Evolutionary conservation across 1,140 invertebrate species (phyloP).

Genomic region (Phthorimaea operculella): DNA sequence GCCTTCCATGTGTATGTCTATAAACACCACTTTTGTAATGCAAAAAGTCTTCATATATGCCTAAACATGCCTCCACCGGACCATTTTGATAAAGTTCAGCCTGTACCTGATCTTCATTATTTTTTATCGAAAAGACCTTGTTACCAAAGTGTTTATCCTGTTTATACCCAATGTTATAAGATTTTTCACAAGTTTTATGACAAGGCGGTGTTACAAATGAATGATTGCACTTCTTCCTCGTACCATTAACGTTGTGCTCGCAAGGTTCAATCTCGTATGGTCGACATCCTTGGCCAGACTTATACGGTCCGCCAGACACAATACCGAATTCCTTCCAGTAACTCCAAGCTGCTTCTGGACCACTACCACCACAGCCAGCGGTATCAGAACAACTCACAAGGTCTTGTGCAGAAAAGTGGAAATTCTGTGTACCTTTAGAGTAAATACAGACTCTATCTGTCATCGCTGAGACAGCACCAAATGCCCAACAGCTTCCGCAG

Average conservation of each 20-base stretch:
- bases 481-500: slow-evolving; percentile 80
- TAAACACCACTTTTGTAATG: slow-evolving; percentile 87
- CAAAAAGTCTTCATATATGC: slow-evolving; percentile 88
- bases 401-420: slow-evolving; percentile 85
- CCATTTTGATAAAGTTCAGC: slow-evolving; percentile 85
- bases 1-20: slow-evolving; percentile 75
- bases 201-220: slow-evolving; percentile 69
- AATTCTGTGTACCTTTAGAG: slow-evolving; percentile 74
- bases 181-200: background rate
- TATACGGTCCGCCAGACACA: slow-evolving; percentile 83
- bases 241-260: slow-evolving; percentile 86
- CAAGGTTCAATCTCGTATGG: slow-evolving; percentile 85
- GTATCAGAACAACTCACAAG: slow-evolving; percentile 78
- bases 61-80: slow-evolving; percentile 85
- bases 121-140: slow-evolving; percentile 74
- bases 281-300: slow-evolving; percentile 77
- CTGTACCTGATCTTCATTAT: slow-evolving; percentile 75
- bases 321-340: slow-evolving; percentile 80
- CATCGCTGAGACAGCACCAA: slow-evolving; percentile 90
- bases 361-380: slow-evolving; percentile 84
- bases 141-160: slow-evolving; percentile 81
- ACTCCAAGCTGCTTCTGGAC: slow-evolving; percentile 75
- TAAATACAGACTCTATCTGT: slow-evolving; percentile 88
- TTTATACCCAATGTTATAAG: slow-evolving; percentile 61
- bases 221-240: slow-evolving; percentile 51